These are phyloP conservation scores for Apamea sordens DNA, from an alignment of 2,888 invertebrate genomes.

Conservation along the genomic window DNA sequence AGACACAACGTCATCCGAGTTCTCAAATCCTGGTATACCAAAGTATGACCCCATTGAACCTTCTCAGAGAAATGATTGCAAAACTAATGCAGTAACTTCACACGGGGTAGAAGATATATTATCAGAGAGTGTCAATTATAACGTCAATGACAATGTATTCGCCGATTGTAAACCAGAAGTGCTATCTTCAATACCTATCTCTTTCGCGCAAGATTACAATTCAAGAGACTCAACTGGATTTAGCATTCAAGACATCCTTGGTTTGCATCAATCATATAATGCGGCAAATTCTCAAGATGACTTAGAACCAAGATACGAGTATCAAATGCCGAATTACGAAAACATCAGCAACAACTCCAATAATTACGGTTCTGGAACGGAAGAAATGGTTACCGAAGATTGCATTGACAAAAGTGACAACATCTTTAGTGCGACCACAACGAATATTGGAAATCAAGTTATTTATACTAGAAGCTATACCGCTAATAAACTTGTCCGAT, in stretches of 20 bases:
- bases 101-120: constrained; percentile 86
- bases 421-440: constrained; percentile 70
- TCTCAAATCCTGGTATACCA: constrained; percentile 70
- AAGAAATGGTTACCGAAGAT: constrained; percentile 78
- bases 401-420: constrained; percentile 75
- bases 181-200: constrained; percentile 77
- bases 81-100: constrained; percentile 76
- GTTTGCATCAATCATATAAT: constrained; percentile 83
- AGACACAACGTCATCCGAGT: constrained; percentile 79
- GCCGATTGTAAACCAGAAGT: constrained; percentile 81
- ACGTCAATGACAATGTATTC: constrained; percentile 75
- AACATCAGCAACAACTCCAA: constrained; percentile 84
- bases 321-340: constrained; percentile 83
- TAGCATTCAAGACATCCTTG: constrained; percentile 88
- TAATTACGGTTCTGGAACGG: constrained; percentile 81
- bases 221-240: constrained; percentile 88
- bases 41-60: constrained; percentile 70
- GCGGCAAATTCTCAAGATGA: constrained; percentile 74
- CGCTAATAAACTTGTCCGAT: constrained; percentile 79
- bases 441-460: constrained; percentile 76
- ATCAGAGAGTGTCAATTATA: constrained; percentile 79
- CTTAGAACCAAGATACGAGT: constrained; percentile 81
- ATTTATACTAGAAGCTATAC: constrained; percentile 79
- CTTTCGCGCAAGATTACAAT: constrained; percentile 86
- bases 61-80: constrained; percentile 72